A percentile compares a stretch with the other conserved stretches of the same genome.
phyloP scores from a whole-genome alignment of 2,113 vertebrate genomes.

The Anarrhichthys ocellatus region DNA sequence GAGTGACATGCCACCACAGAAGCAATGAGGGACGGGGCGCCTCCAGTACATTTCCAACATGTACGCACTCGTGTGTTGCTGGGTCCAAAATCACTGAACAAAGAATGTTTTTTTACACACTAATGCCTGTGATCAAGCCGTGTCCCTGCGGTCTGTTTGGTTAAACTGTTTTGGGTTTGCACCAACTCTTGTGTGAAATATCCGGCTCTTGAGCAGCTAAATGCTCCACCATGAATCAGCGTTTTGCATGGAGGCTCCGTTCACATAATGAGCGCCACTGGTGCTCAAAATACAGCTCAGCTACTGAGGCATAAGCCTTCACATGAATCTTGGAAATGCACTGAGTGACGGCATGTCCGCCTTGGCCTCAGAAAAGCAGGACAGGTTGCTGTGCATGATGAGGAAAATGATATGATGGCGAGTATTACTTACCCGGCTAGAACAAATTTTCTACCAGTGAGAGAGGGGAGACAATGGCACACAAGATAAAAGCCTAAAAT shows the following conservation, averaged over 20 bases:
- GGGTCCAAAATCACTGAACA: too few relatives aligned
- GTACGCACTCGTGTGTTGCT: background rate
- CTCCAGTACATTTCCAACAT: constrained; percentile 73
- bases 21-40: constrained; percentile 29
- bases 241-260: too few relatives aligned
- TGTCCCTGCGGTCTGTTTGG: too few relatives aligned
- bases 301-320: background rate
- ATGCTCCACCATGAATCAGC: too few relatives aligned
- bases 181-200: too few relatives aligned
- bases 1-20: constrained; percentile 58
- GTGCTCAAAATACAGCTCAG: too few relatives aligned
- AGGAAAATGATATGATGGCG: constrained; percentile 44
- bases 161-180: too few relatives aligned
- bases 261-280: too few relatives aligned
- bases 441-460: constrained; percentile 94
- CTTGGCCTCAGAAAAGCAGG: constrained; percentile 54
- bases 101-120: too few relatives aligned
- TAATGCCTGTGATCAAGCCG: too few relatives aligned
- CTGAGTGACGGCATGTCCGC: constrained; percentile 66
- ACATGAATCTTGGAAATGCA: constrained; percentile 83
- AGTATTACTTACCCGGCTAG: constrained; percentile 92
- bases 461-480: constrained; percentile 84
- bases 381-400: constrained; percentile 17
- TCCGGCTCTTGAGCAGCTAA: too few relatives aligned
- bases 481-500: constrained; percentile 72